Evolutionary conservation across 2,888 invertebrate species (phyloP), one percentile per base, ranked within the genome.

Genomic region (Aplocera efformata): DNA sequence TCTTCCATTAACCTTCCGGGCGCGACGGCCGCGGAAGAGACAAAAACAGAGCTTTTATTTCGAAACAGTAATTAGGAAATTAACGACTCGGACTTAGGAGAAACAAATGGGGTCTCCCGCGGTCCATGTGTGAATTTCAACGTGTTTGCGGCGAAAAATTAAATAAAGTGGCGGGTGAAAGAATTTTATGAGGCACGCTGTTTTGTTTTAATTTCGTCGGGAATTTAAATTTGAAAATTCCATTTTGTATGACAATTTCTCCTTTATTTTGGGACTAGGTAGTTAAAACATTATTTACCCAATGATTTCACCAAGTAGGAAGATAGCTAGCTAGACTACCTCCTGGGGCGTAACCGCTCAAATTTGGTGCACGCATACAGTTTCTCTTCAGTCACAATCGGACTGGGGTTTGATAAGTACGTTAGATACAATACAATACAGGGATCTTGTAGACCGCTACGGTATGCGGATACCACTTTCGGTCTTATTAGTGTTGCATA

Each of bases 1-100:
- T 82, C 78, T 81, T 77, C 81, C 80, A 85, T 86, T 85, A 85
- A 80, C 79, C 80, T 83, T 69, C 71, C 73, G 68, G 67, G 58
- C 67, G 63, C 71, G 72, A 72, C 52, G 45, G 50, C 50, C 63
- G 46, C 65, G 67, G 74, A 73, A 74, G 65, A 64, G 58, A 61
- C 66, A 77, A 81, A 84, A 84, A 84, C 75, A 70, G 40, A 63
- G 72, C 72, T 74, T 81, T 82, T 76, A 80, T 83, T 80, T 73
- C 67, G 67, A 72, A 78, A 79, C 76, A 81, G 83, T 83, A 85
- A 85, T 85, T 84, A 82, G 78, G 72, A 84, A 84, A 85, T 85
- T 85, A 85, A 83, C 81, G 79, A 77, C 75, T 72, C 65, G 68
- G 75, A 71, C 74, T 79, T 74, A 70, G 66, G 59, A 69, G 69